Evolutionary conservation across 2,797 vertebrate species (phyloP), one percentile per base, ranked within the genome.

Genomic region (Pelochelys cantorii): DNA sequence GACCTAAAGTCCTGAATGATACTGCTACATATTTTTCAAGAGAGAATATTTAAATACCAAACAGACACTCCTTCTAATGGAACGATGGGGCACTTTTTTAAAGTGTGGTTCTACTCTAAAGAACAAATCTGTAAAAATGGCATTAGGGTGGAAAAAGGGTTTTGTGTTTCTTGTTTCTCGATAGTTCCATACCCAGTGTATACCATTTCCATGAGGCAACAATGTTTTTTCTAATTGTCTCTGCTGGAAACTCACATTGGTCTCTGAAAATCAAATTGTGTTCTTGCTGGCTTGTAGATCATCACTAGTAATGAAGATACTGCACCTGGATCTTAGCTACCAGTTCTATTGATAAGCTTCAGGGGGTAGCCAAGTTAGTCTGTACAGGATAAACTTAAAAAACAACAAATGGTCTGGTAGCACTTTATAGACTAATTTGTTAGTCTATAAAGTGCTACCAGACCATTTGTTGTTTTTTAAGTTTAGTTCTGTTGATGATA

Each of bases 101-200:
- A 91, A 91, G 87, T 74, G 14, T 56, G 48, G n/a, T 86, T 34
- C 81, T 81, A 20, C 31, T 34, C 79, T 52, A 90, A 86, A 92
- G 95, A 95, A 86, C 23, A 80, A 78, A 48, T 79, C 65, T 83
- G 83, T 92, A 71, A 65, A 94, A 90, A 52, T 79, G 71, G 31
- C n/a, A 34, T 0, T 4, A 81, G 84, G 27, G 55, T 59, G 20
- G 77, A 71, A 37, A 94, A 91, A 31, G 57, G 29, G 48, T 56
- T 84, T 8, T 55, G 8, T 55, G 22, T 85, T 95, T 94, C 82
- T 84, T 17, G 60, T 74, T 11, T 85, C 79, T 74, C 84, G 7
- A 48, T 94, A 83, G 34, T 77, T 55, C 81, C n/a, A 0, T 29
- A 59, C 85, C 68, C 8, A 83, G 85, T 85, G 22, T 20, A 65